Evolutionary conservation across 2,888 invertebrate genomes (phyloP), one percentile per base, ranked within the genome.

Genomic region (Mellilla xanthometata): DNA sequence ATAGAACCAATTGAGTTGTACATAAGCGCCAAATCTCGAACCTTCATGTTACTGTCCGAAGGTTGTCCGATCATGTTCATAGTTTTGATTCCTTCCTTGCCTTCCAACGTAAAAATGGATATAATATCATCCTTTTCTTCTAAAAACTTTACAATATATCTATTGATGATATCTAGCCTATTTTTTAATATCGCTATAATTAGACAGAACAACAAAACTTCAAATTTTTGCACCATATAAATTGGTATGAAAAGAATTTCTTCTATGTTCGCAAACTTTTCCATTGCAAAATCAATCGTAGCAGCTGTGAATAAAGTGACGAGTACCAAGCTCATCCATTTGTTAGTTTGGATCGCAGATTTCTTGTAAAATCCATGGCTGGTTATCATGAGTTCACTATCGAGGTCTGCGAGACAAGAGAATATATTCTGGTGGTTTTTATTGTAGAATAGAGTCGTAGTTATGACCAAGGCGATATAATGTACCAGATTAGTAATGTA

Each of bases 1-100:
- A 67, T 60, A 27, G 69, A 72, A 0, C 81, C 82, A 24, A 83
- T 66, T 1, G 52, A 49, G 36, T 74, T 65, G 35, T 79, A 82
- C 10, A 68, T 68, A 2, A 52, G 49, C 0, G 76, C 75, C 22
- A 84, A 55, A 5, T 73, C 72, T 7, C 68, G 60, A 26, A 83
- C 69, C 51, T 75, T 75, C 39, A 56, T 64, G 24, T 71, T 75
- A 3, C 38, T 59, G 1, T 58, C 34, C 6, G 69, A 57, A 2
- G 67, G 48, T 24, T 48, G 58, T 1, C 74, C 72, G 28, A 72
- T 68, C 19, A 68, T 60, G 28, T 68, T 64, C 3, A 61, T 53
- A 5, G 52, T 57, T 12, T 62, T 41, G n/a, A 48, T 11, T 1
- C 36, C 29, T 5, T 50, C 12, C 19, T 66, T 67, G 3, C 66